phyloP scores from a whole-genome alignment of 30 jellyfish, hydroid and myxozoan species.

The Haliclystus octoradiatus region DNA sequence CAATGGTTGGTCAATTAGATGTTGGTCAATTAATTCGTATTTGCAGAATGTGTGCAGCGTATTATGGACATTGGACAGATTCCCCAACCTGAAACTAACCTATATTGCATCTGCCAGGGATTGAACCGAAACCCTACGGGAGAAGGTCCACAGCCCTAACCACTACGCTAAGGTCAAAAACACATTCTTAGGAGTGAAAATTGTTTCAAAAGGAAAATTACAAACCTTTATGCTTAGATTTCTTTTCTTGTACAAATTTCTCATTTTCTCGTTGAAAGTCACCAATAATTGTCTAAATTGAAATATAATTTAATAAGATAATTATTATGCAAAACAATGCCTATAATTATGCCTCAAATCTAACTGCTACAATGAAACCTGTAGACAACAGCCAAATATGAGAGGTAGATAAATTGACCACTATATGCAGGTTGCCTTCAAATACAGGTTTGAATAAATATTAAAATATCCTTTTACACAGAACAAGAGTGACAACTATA shows the following conservation, averaged over 20 bases:
- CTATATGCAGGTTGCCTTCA: not conserved
- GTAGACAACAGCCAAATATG: not conserved
- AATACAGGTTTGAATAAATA: not conserved
- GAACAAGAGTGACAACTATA: not conserved
- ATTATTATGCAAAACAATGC: not conserved
- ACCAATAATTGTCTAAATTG: constrained; percentile 65
- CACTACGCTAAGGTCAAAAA: no score
- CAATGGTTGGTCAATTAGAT: no score
- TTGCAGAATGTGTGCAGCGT: no score
- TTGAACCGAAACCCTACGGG: no score
- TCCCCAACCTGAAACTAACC: no score
- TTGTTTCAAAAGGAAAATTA: not conserved
- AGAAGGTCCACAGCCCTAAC: not conserved
- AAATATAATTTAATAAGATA: not conserved
- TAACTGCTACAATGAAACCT: not conserved
- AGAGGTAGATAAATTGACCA: not conserved
- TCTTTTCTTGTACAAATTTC: constrained; percentile 68
- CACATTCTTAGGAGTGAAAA: not conserved
- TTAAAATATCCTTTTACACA: not conserved
- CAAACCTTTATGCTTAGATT: constrained; percentile 62
- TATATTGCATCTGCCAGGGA: no score
- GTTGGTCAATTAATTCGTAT: no score
- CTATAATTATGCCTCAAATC: not conserved
- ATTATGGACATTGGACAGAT: no score
- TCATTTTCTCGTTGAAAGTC: constrained; percentile 91